Percentiles rank a stretch among this genome's conserved stretches.
Conservation (phyloP, 37 sponge, comb jelly and placozoan species). For the Ephydatia muelleri region DNA sequence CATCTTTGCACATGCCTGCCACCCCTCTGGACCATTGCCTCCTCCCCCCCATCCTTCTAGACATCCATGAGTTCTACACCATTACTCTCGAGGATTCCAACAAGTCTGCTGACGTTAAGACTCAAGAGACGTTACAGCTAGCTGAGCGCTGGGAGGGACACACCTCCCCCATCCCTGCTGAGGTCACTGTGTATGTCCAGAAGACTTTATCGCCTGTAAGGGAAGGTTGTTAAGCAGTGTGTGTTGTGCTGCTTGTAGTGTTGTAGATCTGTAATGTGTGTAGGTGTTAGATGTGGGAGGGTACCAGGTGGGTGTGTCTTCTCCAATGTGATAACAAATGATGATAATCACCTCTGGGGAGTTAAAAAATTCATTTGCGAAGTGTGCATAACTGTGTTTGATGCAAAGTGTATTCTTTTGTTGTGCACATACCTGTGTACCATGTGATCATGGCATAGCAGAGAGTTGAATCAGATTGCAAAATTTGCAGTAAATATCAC, state of each 20-base stretch:
- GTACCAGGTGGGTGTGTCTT: not conserved
- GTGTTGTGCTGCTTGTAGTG: too few species aligned
- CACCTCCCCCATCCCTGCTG: slow-evolving; percentile 56
- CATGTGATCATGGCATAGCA: not conserved
- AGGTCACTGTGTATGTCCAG: slow-evolving; percentile 10
- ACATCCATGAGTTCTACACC: slow-evolving; percentile 87
- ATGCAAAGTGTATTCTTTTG: not conserved
- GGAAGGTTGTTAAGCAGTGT: too few species aligned
- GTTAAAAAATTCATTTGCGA: not conserved
- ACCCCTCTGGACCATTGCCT: too few species aligned
- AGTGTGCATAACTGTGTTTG: not conserved
- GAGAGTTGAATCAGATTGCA: too few species aligned
- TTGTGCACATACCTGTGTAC: too few species aligned
- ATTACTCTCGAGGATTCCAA: slow-evolving; percentile 64
- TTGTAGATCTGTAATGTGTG: not conserved
- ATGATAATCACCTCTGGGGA: not conserved
- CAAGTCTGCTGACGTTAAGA: slow-evolving; percentile 56
- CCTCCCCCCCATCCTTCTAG: slow-evolving; percentile 26
- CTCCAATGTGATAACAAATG: not conserved
- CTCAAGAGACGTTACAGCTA: slow-evolving; percentile 57
- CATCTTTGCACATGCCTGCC: too few species aligned
- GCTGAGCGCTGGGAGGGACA: slow-evolving; percentile 77
- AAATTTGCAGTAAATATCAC: too few species aligned
- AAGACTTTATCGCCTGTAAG: slow-evolving; percentile 20
- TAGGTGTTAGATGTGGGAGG: not conserved